phyloP scores from a whole-genome alignment of 2,888 invertebrate genomes.

The Adelphocoris suturalis region DNA sequence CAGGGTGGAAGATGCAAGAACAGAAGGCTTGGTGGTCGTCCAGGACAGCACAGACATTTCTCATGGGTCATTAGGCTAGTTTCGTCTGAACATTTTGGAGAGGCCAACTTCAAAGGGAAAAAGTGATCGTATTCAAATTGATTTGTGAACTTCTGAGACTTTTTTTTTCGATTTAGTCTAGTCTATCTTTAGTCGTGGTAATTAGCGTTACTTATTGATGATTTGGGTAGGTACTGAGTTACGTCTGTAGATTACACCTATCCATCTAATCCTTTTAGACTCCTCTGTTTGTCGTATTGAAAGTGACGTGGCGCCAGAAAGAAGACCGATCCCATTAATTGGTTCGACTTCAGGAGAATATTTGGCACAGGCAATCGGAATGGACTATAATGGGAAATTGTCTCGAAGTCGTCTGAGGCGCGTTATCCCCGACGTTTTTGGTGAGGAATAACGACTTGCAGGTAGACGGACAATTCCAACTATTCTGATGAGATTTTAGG shows the following conservation, averaged over 20 bases:
- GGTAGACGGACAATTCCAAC: too few species aligned
- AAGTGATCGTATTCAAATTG: conserved; percentile 21
- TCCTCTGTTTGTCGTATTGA: neutral
- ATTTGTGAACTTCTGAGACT: conserved; percentile 5
- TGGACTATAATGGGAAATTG: neutral
- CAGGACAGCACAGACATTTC: neutral
- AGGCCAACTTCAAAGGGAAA: neutral
- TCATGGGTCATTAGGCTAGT: neutral
- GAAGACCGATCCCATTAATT: neutral
- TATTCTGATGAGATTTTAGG: too few species aligned
- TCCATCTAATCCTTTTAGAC: neutral
- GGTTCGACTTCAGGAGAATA: neutral
- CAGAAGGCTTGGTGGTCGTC: conserved; percentile 3
- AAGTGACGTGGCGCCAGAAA: neutral
- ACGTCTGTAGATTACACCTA: neutral
- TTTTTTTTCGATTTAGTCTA: neutral
- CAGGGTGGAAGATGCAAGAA: neutral
- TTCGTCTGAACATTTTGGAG: neutral
- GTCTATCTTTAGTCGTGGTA: neutral
- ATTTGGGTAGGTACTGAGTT: neutral
- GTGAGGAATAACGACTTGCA: too few species aligned
- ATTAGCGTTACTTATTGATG: neutral
- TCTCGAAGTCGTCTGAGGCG: neutral
- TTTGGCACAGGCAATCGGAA: neutral
- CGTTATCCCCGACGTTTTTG: too few species aligned